Percentiles rank a stretch among this genome's conserved stretches.
Conservation (phyloP, 2,113 vertebrate genomes). For the Microcebus jonahi region DNA sequence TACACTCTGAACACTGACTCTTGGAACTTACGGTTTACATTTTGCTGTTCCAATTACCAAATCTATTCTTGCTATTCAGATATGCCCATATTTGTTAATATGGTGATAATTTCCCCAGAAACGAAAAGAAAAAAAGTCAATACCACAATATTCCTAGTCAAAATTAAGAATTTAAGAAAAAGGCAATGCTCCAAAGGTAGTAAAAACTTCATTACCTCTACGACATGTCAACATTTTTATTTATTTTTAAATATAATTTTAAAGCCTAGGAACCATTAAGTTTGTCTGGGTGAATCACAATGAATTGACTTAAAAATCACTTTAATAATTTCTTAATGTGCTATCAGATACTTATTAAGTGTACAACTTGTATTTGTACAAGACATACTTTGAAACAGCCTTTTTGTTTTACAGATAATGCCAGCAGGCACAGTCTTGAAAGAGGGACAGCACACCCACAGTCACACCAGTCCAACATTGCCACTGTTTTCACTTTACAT, state of each 20-base stretch:
- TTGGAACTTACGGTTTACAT: neutral
- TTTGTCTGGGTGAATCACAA: neutral
- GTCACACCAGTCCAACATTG: neutral
- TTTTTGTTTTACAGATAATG: constrained; percentile 23
- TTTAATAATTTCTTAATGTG: neutral
- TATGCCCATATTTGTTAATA: neutral
- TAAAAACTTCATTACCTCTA: neutral
- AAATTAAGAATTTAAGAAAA: neutral
- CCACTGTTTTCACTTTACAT: neutral
- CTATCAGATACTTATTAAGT: neutral
- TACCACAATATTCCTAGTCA: neutral
- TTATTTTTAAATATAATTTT: constrained; percentile 2
- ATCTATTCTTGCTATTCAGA: constrained; percentile 47
- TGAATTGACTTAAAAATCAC: constrained; percentile 9
- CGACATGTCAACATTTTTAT: neutral
- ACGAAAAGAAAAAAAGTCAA: neutral
- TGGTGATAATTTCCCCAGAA: neutral
- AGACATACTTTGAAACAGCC: neutral
- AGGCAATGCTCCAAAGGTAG: neutral
- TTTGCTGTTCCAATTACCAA: constrained; percentile 53
- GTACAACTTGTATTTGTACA: neutral
- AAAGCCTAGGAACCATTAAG: neutral
- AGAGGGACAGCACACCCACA: neutral
- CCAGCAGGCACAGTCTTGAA: neutral
- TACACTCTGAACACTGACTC: neutral